Evolutionary conservation across 2,888 invertebrate genomes (phyloP).

Genomic region (Meteorus colon): DNA sequence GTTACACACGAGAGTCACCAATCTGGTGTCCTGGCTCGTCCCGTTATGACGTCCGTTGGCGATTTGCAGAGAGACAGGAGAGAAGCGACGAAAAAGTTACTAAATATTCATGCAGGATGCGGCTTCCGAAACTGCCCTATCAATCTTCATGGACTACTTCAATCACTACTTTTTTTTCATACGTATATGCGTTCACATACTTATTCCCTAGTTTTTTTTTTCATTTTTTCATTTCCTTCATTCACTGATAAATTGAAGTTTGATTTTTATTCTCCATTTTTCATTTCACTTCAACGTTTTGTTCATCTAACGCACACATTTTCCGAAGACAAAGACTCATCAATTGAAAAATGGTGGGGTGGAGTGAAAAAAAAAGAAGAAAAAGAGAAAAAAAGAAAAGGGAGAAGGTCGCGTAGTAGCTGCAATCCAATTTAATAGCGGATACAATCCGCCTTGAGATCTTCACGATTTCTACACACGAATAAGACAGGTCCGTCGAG

Average conservation of each 20-base stretch:
- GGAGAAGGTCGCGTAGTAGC: conserved; percentile 56
- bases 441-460: conserved; percentile 71
- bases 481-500: conserved; percentile 69
- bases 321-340: conserved; percentile 1
- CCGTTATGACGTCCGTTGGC: conserved; percentile 43
- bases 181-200: background rate
- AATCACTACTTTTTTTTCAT: conserved; percentile 27
- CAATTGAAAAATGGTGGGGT: conserved; percentile 23
- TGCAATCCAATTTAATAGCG: conserved; percentile 73
- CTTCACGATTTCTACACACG: conserved; percentile 74
- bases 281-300: background rate
- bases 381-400: conserved; percentile 29
- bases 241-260: background rate
- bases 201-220: background rate
- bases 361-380: conserved; percentile 12
- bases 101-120: conserved; percentile 51
- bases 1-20: conserved; percentile 36
- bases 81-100: conserved; percentile 48
- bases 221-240: background rate
- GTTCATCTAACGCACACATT: background rate
- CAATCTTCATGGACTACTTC: conserved; percentile 38
- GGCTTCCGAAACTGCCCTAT: conserved; percentile 33
- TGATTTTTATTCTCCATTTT: background rate
- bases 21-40: conserved; percentile 25
- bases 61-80: conserved; percentile 30